phyloP scores from a whole-genome alignment of 2,113 vertebrate genomes.

The Epinephelus fuscoguttatus region DNA sequence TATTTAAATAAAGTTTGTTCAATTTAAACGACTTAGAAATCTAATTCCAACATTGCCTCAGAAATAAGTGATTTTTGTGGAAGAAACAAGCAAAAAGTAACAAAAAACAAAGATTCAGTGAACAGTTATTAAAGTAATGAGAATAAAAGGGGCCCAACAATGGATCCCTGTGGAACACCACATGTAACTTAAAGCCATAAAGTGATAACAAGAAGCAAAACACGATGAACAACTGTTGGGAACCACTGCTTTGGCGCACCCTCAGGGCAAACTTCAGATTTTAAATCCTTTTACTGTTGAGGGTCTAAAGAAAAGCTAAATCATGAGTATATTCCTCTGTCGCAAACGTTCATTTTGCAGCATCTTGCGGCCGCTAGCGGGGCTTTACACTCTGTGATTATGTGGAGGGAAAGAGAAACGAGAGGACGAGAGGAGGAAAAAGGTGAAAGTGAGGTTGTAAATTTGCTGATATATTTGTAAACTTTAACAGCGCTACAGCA shows the following conservation, averaged over 20 bases:
- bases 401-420: not conserved
- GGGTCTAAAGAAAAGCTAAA: not conserved
- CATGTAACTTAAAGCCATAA: not conserved
- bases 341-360: not conserved
- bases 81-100: not conserved
- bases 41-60: too few relatives aligned
- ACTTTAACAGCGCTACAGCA: conserved; percentile 56
- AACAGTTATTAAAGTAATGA: not conserved
- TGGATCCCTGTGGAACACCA: conserved; percentile 20
- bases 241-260: not conserved
- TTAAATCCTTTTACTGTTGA: too few relatives aligned
- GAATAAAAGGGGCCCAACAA: not conserved
- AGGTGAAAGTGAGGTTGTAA: conserved; percentile 44
- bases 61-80: not conserved
- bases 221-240: too few relatives aligned
- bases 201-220: not conserved
- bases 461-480: conserved; percentile 69
- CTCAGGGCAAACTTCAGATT: not conserved
- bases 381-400: not conserved
- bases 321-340: not conserved
- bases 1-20: not conserved
- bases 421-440: not conserved
- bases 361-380: not conserved
- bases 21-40: not conserved
- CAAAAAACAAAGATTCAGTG: not conserved